Percentiles rank a stretch among this genome's conserved stretches.
Evolutionary conservation across 2,113 vertebrate species (phyloP).

Genomic region (Bolborhynchus lineola): DNA sequence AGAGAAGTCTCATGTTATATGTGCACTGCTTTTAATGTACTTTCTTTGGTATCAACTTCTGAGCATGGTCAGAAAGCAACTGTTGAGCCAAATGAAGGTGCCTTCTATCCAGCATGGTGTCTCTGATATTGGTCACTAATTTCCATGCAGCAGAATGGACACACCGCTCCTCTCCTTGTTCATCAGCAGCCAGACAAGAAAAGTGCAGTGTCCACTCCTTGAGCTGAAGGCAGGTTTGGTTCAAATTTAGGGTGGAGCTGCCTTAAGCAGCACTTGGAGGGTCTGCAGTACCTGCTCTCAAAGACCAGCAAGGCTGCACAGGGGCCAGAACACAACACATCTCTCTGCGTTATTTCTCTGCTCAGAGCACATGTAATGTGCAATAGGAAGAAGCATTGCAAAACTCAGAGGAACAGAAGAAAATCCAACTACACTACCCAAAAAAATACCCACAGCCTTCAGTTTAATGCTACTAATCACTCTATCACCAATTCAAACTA

Average conservation of each 20-base stretch:
- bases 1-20: accelerated
- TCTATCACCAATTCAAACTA: background rate
- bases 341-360: background rate
- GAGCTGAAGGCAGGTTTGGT: background rate
- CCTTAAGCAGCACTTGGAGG: background rate
- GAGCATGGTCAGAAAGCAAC: background rate
- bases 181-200: background rate
- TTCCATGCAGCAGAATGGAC: background rate
- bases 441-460: background rate
- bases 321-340: background rate
- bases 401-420: background rate
- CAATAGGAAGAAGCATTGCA: background rate
- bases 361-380: background rate
- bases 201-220: background rate
- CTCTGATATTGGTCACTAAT: too few relatives aligned
- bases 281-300: background rate
- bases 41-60: background rate
- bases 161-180: background rate
- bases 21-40: background rate
- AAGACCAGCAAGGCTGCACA: background rate
- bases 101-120: background rate
- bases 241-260: background rate
- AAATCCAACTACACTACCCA: background rate
- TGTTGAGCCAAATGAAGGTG: background rate
- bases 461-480: background rate